phyloP scores from a whole-genome alignment of 2,797 vertebrate genomes.

The Eulemur rubriventer region DNA sequence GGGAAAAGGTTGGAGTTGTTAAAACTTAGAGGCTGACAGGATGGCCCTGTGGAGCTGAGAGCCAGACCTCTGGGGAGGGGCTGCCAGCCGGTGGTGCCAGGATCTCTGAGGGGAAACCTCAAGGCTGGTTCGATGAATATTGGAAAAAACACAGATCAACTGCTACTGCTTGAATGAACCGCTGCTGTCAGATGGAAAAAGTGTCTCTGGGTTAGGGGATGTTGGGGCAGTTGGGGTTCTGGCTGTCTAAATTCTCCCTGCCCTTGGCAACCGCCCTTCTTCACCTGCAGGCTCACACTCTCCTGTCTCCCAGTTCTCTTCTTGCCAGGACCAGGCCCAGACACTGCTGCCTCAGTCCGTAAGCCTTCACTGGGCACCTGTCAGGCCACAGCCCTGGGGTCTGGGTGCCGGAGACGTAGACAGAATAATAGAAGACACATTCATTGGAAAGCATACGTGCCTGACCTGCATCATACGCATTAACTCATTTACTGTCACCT shows the following conservation, averaged over 20 bases:
- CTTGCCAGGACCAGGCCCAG: background rate
- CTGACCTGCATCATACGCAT: background rate
- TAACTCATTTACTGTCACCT: background rate
- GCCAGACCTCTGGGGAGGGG: background rate
- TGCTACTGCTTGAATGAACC: background rate
- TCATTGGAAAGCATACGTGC: background rate
- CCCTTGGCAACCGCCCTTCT: too few relatives aligned
- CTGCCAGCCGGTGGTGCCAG: too few relatives aligned
- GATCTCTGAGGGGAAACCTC: background rate
- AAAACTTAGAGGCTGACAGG: background rate
- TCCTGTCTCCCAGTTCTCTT: background rate
- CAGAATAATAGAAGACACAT: background rate
- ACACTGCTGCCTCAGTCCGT: background rate
- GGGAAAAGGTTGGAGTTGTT: background rate
- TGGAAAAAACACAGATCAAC: background rate
- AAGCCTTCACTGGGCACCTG: background rate
- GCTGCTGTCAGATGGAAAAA: background rate
- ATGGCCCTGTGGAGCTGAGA: accelerated
- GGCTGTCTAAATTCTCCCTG: background rate
- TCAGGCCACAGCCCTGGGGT: background rate
- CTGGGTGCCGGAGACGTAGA: background rate
- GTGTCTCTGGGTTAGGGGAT: background rate
- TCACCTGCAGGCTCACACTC: background rate
- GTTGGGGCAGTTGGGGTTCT: background rate
- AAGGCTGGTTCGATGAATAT: background rate